Percentiles rank a stretch among this genome's conserved stretches.
Evolutionary conservation across 1,140 invertebrate species (phyloP).

Genomic region (Pseudomyrmex concolor): DNA sequence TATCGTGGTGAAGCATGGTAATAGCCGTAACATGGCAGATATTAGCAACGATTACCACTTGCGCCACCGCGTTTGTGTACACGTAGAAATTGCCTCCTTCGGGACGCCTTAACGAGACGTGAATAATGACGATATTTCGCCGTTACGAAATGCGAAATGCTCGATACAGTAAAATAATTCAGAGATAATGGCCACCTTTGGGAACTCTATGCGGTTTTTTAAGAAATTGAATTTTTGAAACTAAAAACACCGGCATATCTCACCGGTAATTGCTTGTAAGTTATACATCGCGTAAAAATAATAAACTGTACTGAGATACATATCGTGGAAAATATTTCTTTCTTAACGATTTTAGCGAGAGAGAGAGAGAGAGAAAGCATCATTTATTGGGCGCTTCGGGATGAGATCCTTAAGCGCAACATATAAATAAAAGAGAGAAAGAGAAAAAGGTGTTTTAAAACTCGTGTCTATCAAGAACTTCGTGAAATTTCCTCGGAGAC

Average conservation of each 20-base stretch:
- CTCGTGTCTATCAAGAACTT: conserved; percentile 9
- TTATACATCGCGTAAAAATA: no score
- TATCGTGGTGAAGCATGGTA: conserved; percentile 67
- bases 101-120: conserved; percentile 55
- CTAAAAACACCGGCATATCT: conserved; percentile 5
- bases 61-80: conserved; percentile 50
- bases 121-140: conserved; percentile 67
- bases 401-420: no score
- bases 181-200: conserved; percentile 53
- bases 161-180: conserved; percentile 63
- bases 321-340: no score
- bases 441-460: background rate
- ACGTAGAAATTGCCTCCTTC: conserved; percentile 51
- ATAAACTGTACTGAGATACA: no score
- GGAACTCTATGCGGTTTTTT: conserved; percentile 54
- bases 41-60: conserved; percentile 74
- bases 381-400: no score
- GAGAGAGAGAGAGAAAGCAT: no score
- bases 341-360: background rate
- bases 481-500: conserved; percentile 16
- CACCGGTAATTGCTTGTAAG: no score
- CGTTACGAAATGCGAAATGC: conserved; percentile 59
- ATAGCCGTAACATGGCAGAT: conserved; percentile 71
- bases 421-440: no score
- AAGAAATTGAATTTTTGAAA: background rate